Evolutionary conservation across 2,888 invertebrate species (phyloP), one percentile per base, ranked within the genome.

Genomic region (Electrophaes corylata): DNA sequence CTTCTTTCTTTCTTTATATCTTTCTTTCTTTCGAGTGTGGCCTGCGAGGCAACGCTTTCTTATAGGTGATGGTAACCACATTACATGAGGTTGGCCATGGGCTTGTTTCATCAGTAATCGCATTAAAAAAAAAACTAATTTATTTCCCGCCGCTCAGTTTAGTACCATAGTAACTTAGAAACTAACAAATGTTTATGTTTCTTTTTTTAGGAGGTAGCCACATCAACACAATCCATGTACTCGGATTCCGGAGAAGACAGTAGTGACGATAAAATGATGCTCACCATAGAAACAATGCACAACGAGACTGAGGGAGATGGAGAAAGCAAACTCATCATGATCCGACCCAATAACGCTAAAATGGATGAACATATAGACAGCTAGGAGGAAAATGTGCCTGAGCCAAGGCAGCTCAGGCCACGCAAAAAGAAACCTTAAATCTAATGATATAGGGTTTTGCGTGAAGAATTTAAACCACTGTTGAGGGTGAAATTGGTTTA

Each of bases 261-360:
- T 65, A 94, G 94, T 66, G 95, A 95, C 68, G 95, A 95, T 69
- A 95, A 96, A 79, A 95, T 96, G 93, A 95, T 96, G 92, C 93
- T 95, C 4, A 94, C 95, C 4, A 94, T 95, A 47, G 90, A 90
- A 60, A 94, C 95, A 0, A 83, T 88, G n/a, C 94, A 94, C 66
- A 93, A 94, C 3, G 94, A 94, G 0, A 89, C 87, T 8, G 94
- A 94, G 45, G 90, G 81, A 4, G 86, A 93, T 51, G 90, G 81
- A 10, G 87, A 93, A 0, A 93, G 88, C 55, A 87, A 91, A 52
- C 73, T 89, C 35, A 82, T 87, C 54, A 78, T 86, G 77, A 79
- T 88, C 64, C 71, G 85, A 19, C 83, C 84, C 11, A 81, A 29
- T 10, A 23, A 79, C 1, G 69, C 79, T 26, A 89, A 90, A 71